Percentiles rank a stretch among this genome's conserved stretches.
Evolutionary conservation across 2,113 vertebrate genomes (phyloP).

Genomic region (Alces alces): DNA sequence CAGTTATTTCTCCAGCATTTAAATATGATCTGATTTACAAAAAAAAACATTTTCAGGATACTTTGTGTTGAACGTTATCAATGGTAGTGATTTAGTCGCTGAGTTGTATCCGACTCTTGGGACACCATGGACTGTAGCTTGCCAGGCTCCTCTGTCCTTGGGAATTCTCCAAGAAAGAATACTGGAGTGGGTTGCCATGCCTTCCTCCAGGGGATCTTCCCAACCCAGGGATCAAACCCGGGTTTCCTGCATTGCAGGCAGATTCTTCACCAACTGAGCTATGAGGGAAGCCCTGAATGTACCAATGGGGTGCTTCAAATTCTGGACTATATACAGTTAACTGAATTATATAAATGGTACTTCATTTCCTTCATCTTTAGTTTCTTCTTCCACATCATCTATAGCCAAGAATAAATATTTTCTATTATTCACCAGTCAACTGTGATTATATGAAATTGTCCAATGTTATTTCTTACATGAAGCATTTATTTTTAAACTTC

Average conservation of each 20-base stretch:
- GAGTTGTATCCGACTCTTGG: neutral
- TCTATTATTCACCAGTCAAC: neutral
- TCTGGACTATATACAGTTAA: neutral
- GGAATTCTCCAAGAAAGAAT: neutral
- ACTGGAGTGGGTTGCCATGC: neutral
- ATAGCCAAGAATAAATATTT: neutral
- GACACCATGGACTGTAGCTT: neutral
- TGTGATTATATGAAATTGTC: conserved; percentile 31
- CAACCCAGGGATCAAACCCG: neutral
- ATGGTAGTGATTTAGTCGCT: neutral
- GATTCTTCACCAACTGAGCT: neutral
- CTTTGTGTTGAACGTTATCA: neutral
- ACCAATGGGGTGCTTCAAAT: conserved; percentile 17
- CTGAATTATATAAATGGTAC: neutral
- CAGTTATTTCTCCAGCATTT: conserved; percentile 11
- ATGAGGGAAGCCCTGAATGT: neutral
- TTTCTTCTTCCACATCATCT: neutral
- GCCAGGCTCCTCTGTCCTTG: neutral
- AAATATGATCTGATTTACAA: neutral
- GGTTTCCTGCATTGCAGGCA: neutral
- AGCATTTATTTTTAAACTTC: conserved; percentile 63
- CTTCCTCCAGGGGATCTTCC: neutral
- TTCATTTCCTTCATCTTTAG: neutral
- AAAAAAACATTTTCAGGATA: neutral
- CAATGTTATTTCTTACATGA: conserved; percentile 4